A percentile compares a stretch with the other conserved stretches of the same genome.
These are phyloP conservation scores for Macrobrachium rosenbergii DNA, from an alignment of 1,140 invertebrate genomes.

Conservation along the genomic window DNA sequence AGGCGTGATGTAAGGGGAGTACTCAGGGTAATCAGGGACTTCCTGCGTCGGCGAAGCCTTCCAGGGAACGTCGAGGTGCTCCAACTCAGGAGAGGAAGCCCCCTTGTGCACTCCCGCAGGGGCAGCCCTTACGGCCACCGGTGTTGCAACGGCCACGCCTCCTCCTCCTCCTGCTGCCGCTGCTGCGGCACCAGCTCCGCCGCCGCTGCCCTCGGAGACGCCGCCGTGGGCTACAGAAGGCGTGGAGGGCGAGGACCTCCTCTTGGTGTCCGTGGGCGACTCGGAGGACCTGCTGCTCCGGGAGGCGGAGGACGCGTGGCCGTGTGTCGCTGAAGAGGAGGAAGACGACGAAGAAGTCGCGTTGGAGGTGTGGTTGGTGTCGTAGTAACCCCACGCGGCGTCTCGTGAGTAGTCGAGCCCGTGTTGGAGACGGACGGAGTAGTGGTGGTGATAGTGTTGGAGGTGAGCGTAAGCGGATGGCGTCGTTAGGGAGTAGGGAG, in stretches of 20 bases:
- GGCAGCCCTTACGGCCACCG: constrained; percentile 54
- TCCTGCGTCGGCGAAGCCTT: constrained; percentile 65
- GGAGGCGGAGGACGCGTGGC: constrained; percentile 10
- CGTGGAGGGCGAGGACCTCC: constrained; percentile 28
- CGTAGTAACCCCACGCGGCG: constrained; percentile 53
- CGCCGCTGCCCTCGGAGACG: not conserved
- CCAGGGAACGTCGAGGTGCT: constrained; percentile 55
- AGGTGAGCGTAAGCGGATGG: constrained; percentile 19
- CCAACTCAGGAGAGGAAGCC: constrained; percentile 49
- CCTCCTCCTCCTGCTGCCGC: not conserved
- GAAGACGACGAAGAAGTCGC: constrained; percentile 16
- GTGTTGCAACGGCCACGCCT: constrained; percentile 58
- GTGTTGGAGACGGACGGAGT: constrained; percentile 38
- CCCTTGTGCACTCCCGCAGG: constrained; percentile 55
- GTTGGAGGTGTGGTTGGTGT: constrained; percentile 8
- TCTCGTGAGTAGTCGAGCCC: constrained; percentile 57
- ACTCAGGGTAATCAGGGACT: constrained; percentile 65
- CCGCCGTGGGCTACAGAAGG: constrained; percentile 39
- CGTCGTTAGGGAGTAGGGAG: constrained; percentile 9
- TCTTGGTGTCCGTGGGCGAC: not conserved
- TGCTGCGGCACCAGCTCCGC: not conserved
- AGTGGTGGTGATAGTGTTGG: constrained; percentile 49
- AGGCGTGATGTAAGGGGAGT: constrained; percentile 58
- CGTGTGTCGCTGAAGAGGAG: constrained; percentile 25
- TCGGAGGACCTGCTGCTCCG: constrained; percentile 14